Percentiles rank a stretch among this genome's conserved stretches.
phyloP scores from a whole-genome alignment of 2,113 vertebrate species.

The Gadus chalcogrammus region DNA sequence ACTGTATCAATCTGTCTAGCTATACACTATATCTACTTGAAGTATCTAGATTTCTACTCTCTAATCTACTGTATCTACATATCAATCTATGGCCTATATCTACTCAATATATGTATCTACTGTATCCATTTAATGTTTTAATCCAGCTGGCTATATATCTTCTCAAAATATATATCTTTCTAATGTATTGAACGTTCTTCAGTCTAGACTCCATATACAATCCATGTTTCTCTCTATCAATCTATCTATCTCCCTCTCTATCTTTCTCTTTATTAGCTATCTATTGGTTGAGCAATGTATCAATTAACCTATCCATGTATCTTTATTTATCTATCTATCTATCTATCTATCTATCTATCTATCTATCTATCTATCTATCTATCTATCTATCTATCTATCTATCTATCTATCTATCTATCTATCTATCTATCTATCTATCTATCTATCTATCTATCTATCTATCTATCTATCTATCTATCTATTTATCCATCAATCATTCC shows the following conservation, averaged over 20 bases:
- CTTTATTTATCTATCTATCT: no score
- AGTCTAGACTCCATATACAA: no score
- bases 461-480: neutral
- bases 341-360: no score
- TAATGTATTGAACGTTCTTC: neutral
- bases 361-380: neutral
- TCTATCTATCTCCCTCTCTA: neutral
- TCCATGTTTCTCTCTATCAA: no score
- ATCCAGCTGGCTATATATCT: no score
- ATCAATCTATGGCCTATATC: no score
- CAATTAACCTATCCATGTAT: no score
- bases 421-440: no score
- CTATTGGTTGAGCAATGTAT: no score
- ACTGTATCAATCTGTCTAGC: neutral
- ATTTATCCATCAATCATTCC: neutral
- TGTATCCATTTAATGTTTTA: no score
- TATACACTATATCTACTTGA: neutral
- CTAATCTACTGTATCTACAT: neutral
- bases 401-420: neutral
- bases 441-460: slow-evolving; percentile 3
- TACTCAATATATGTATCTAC: no score
- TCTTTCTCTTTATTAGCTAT: no score
- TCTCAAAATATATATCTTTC: neutral
- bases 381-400: neutral
- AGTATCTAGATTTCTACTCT: neutral